phyloP scores from a whole-genome alignment of 2,888 invertebrate genomes.

The Trileptium ribeirensis region DNA sequence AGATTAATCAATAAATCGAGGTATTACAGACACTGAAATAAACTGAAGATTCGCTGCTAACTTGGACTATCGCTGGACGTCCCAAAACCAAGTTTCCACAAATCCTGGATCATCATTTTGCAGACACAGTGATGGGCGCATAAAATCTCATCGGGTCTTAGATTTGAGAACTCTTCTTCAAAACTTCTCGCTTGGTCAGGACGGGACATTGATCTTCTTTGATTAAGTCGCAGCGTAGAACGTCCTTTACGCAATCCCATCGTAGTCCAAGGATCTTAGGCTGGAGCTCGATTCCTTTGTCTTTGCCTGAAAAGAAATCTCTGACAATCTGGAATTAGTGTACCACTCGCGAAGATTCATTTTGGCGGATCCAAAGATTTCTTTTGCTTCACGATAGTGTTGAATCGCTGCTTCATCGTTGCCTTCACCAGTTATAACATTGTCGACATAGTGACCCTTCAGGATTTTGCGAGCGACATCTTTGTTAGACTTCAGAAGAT shows the following conservation, averaged over 20 bases:
- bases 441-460: not conserved
- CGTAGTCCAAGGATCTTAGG: not conserved
- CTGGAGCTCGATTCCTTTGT: not conserved
- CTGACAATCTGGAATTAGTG: not conserved
- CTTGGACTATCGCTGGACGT: not conserved
- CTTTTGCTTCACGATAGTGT: not conserved
- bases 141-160: not conserved
- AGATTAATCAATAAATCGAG: not conserved
- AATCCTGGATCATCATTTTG: not conserved
- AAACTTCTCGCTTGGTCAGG: not conserved
- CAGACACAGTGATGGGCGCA: not conserved
- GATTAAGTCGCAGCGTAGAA: not conserved
- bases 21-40: not conserved
- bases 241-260: not conserved
- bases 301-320: not conserved
- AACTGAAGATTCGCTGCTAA: not conserved
- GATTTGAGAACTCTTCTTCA: not conserved
- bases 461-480: not conserved
- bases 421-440: not conserved
- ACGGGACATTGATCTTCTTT: not conserved
- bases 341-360: constrained; percentile 12
- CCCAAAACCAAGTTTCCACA: not conserved
- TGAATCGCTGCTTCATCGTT: not conserved
- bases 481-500: not conserved
- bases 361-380: not conserved